Evolutionary conservation across 2,797 vertebrate species (phyloP), one percentile per base, ranked within the genome.

Genomic region (Loriculus beryllinus): DNA sequence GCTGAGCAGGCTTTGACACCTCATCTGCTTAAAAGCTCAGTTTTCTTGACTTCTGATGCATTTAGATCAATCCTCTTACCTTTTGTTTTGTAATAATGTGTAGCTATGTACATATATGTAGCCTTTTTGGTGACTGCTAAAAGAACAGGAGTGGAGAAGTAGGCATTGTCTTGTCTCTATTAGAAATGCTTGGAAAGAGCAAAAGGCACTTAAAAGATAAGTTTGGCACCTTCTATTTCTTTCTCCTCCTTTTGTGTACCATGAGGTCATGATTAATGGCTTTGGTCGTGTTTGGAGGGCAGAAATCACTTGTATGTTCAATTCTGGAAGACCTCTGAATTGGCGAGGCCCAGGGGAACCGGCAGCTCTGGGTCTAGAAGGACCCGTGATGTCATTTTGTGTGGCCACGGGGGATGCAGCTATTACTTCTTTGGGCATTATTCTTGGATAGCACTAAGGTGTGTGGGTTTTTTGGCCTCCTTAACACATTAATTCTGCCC

Each of bases 211-310:
- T 87, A 60, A 43, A 92, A 84, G 49, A 82, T 14, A 88, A 72
- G 48, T 82, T 78, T 82, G 35, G 40, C 37, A 29, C 54, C 89
- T 92, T 83, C 43, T 92, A 4, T 79, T 77, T 87, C 78, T 77
- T 89, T 86, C 42, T 87, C 2, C 31, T 88, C 12, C 20, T 59
- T 60, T 12, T 82, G 70, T 47, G 31, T 83, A 65, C 82, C 86
- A 90, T 90, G 86, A 95, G 85, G 57, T 88, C 92, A 90, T 95
- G 90, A 93, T 96, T 91, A 86, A 95, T 52, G 74, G 35, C 63
- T 91, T 95, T 84, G 39, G 59, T 84, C 82, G 59, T 90, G 43
- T 83, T 88, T 65, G 75, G 88, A 90, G 90, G 90, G 90, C 90
- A 96, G 82, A 88, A 96, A 90, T 96, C 69, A 42, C 60, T 89